A percentile compares a stretch with the other conserved stretches of the same genome.
phyloP scores from a whole-genome alignment of 2,113 vertebrate genomes.

The Zingel zingel region DNA sequence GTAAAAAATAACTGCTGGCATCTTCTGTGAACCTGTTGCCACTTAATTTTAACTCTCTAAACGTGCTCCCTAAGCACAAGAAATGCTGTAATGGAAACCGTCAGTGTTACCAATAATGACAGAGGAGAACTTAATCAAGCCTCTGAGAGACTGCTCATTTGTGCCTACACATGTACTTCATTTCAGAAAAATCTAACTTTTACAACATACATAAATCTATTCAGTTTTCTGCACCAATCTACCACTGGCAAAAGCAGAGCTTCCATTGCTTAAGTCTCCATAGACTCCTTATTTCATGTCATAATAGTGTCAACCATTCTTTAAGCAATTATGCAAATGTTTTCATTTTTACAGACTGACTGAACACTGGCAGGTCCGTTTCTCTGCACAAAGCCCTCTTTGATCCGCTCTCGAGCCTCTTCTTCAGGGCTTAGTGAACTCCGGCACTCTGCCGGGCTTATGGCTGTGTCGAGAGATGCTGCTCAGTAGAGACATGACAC shows the following conservation, averaged over 20 bases:
- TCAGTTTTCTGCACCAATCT: slow-evolving; percentile 16
- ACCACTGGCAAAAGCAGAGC: neutral
- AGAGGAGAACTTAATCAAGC: slow-evolving; percentile 24
- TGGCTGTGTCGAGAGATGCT: slow-evolving; percentile 23
- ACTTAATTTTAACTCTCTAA: slow-evolving; percentile 11
- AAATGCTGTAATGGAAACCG: neutral
- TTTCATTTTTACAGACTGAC: slow-evolving; percentile 31
- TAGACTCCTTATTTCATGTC: neutral
- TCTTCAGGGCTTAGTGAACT: slow-evolving; percentile 41
- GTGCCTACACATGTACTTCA: slow-evolving; percentile 21
- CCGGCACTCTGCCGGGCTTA: slow-evolving; percentile 30
- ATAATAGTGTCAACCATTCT: slow-evolving; percentile 24
- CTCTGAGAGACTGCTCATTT: slow-evolving; percentile 1
- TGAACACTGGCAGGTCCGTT: slow-evolving; percentile 26
- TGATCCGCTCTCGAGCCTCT: slow-evolving; percentile 61
- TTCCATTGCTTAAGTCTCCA: neutral
- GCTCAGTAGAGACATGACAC: slow-evolving; percentile 55
- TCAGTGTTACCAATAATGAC: slow-evolving; percentile 7
- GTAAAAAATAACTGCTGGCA: neutral
- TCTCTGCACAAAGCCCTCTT: slow-evolving; percentile 68
- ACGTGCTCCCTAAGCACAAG: slow-evolving; percentile 4
- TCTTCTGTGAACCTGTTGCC: neutral
- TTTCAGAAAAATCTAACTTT: slow-evolving; percentile 15
- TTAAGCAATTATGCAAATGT: slow-evolving; percentile 45
- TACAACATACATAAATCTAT: slow-evolving; percentile 10